Base-by-base conservation (phyloP, 2,888 invertebrate species). In the Hypselothyrea guttata region DNA sequence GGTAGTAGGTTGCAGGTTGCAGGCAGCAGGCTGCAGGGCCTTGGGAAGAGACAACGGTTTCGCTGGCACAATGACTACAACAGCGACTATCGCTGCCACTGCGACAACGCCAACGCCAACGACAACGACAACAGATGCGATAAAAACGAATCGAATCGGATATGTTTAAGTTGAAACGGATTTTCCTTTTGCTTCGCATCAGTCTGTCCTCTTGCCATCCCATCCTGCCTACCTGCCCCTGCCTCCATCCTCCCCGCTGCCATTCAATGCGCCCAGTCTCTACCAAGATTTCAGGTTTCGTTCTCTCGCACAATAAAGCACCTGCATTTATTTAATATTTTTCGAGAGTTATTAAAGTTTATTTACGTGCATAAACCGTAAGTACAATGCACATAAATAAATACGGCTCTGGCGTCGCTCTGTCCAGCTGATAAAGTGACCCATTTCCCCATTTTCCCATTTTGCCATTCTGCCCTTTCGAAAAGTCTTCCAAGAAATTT, bases 141-240 rank as follows among this genome's bases (percentile, higher is more conserved):
- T 79, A 63, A 76, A 60, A 55, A 67, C 28, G 47, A 51, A 77
- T 73, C 77, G 75, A 71, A 70, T 73, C 82, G 71, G 77, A 81
- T 67, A 56, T 70, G 65, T 61, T 81, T 73, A 77, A 77, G 77
- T 81, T 81, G 74, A 61, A 73, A 61, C 77, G 77, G 74, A 77
- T 84, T 74, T 60, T 59, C 40, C 51, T 54, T 41, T 22, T 12
- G 28, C 34, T 15, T 16, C 45, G 15, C 16, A 1, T 31, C 40
- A 15, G 7, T 33, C 11, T 30, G 11, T 9, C 16, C 30, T n/a
- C n/a, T 28, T 22, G 11, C 9, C 13, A 2, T n/a, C 22, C 22
- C 22, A 22, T 5, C 22, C 2, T 4, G 5, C 22, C n/a, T n/a
- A 22, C 22, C 22, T 22, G 2, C 22, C 22, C 22, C 22, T 22